These are phyloP conservation scores for Ormyrus thymus DNA, from an alignment of 2,888 invertebrate species.

Conservation along the genomic window DNA sequence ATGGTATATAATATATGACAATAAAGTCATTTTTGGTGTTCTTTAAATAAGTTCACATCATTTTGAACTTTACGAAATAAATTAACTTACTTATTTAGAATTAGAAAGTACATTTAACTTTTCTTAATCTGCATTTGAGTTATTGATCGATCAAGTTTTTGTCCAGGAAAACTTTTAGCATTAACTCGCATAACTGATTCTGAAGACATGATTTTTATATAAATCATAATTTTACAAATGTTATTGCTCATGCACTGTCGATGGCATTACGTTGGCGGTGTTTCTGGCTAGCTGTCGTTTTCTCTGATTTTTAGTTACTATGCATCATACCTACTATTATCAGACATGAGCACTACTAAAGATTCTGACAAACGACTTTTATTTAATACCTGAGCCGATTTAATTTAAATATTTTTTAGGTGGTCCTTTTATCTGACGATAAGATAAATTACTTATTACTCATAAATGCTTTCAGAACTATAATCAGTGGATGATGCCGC, in stretches of 20 bases:
- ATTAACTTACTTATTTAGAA: neutral
- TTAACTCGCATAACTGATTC: neutral
- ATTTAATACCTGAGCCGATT: neutral
- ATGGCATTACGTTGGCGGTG: conserved; percentile 60
- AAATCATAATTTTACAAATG: neutral
- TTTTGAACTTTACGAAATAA: conserved; percentile 3
- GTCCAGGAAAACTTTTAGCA: too few relatives aligned
- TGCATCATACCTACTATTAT: conserved; percentile 5
- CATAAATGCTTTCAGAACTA: too few relatives aligned
- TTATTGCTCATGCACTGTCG: conserved; percentile 29
- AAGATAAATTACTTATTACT: too few relatives aligned
- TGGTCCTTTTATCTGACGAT: too few relatives aligned
- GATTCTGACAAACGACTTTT: neutral
- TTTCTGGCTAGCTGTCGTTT: conserved; percentile 63
- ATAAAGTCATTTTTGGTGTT: conserved; percentile 9
- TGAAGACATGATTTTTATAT: neutral
- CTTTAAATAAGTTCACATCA: neutral
- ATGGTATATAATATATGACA: neutral
- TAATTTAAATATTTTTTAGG: neutral
- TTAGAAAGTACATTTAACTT: neutral
- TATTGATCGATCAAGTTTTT: too few relatives aligned
- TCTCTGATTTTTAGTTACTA: conserved; percentile 24
- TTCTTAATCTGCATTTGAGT: too few relatives aligned
- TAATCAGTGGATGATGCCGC: neutral
- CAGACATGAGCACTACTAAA: conserved; percentile 42